These are phyloP conservation scores for Gymnogyps californianus DNA, from an alignment of 2,113 vertebrate species.

Conservation along the genomic window DNA sequence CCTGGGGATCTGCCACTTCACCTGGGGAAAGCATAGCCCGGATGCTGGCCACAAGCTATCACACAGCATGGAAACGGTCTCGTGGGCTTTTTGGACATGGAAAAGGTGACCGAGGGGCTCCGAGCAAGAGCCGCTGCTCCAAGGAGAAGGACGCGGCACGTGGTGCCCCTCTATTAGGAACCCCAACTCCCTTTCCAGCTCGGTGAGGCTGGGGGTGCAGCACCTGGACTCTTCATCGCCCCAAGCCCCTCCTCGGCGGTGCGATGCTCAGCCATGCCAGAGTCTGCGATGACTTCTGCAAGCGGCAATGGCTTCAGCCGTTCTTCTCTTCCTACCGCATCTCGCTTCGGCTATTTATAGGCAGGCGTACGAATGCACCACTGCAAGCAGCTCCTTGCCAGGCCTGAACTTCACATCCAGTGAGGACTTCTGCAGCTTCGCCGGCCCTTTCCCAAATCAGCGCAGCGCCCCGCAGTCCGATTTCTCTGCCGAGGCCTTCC, in stretches of 20 bases:
- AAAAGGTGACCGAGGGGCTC: not conserved
- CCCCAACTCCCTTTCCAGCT: not conserved
- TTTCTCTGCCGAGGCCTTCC: not conserved
- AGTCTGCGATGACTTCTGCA: not conserved
- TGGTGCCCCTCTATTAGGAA: not conserved
- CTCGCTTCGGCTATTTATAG: not conserved
- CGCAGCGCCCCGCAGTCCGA: no score
- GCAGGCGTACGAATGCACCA: not conserved
- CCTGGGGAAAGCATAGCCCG: not conserved
- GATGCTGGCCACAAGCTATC: not conserved
- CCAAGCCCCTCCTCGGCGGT: rapidly evolving
- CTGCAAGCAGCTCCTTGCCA: not conserved
- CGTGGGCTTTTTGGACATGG: rapidly evolving
- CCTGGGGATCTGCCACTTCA: not conserved
- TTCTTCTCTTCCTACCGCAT: not conserved
- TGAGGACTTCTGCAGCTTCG: not conserved
- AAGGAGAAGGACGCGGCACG: rapidly evolving
- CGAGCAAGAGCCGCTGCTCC: rapidly evolving
- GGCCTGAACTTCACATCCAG: not conserved
- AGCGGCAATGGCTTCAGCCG: not conserved
- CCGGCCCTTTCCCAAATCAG: not conserved
- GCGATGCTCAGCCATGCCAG: not conserved
- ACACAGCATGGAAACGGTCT: rapidly evolving
- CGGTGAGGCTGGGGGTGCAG: not conserved
- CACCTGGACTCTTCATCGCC: not conserved